Base-by-base conservation (phyloP, 2,797 vertebrate species). In the Eospalax fontanierii region DNA sequence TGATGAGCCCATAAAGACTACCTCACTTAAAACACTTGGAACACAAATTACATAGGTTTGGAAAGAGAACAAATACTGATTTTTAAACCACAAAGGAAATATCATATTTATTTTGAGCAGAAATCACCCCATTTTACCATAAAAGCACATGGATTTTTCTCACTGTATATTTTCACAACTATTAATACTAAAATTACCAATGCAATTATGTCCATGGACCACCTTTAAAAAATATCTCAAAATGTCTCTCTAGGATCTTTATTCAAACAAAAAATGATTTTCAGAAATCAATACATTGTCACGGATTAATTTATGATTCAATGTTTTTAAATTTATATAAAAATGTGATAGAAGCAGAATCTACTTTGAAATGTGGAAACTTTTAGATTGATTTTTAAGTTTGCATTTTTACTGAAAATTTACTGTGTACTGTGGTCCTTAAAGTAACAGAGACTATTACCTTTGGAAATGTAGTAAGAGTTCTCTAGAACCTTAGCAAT, bases 51-150 rank as follows among this genome's bases (percentile, higher is more conserved):
- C 76, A 54, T 66, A 38, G 22, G 18, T 88, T 93, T 96, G 75
- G 63, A 93, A 90, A 88, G 78, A 87, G 33, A 93, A 63, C 24
- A 89, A 79, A 80, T 43, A 70, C 63, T 91, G 35, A 94, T 73
- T 87, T 54, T 90, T 35, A 92, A 84, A 40, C 11, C 75, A 66
- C 66, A 90, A 79, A 15, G 43, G 50, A 95, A 89, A 93, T 85
- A 30, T 50, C 70, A 35, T 86, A 40, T 61, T 90, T 94, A 89
- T 90, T 90, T 96, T 93, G 35, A 61, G 79, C 65, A 86, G 43
- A 80, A 78, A 90, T 73, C 35, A 84, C 79, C 18, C 63, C 40
- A 89, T 78, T 94, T 93, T 90, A 65, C 33, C 59, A 90, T n/a
- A 89, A 88, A 85, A 76, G 38, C 63, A 81, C 6, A 66, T 59